phyloP scores from a whole-genome alignment of 2,888 invertebrate species.

The Tholera decimalis region DNA sequence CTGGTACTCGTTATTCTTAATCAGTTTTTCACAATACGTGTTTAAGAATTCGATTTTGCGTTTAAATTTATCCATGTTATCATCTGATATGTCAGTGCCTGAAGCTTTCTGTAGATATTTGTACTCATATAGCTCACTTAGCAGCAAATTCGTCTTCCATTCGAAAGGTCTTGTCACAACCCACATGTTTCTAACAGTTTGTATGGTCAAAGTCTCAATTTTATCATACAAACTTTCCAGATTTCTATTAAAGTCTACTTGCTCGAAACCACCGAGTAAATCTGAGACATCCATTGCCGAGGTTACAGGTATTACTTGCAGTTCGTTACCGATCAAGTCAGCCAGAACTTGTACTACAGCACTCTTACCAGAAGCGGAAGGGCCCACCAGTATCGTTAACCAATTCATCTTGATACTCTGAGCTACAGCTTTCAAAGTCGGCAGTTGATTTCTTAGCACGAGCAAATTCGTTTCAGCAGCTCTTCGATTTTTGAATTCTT shows the following conservation, averaged over 20 bases:
- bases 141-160: conserved; percentile 76
- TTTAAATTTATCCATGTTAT: conserved; percentile 75
- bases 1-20: conserved; percentile 64
- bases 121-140: conserved; percentile 79
- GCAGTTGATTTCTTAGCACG: conserved; percentile 91
- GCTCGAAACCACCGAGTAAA: conserved; percentile 99
- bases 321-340: conserved; percentile 93
- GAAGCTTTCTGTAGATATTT: conserved; percentile 70
- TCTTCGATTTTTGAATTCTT: conserved; percentile 80
- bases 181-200: conserved; percentile 87
- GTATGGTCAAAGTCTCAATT: conserved; percentile 90
- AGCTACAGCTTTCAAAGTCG: conserved; percentile 94
- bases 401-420: conserved; percentile 98
- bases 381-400: conserved; percentile 97
- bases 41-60: conserved; percentile 78
- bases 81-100: conserved; percentile 65
- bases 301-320: conserved; percentile 95
- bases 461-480: conserved; percentile 83
- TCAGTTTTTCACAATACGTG: conserved; percentile 75
- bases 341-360: conserved; percentile 95
- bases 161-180: conserved; percentile 70
- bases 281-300: conserved; percentile 98
- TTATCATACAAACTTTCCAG: conserved; percentile 93
- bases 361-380: conserved; percentile 95
- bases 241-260: conserved; percentile 95